Evolutionary conservation across 2,113 vertebrate genomes (phyloP), one percentile per base, ranked within the genome.

Genomic region (Phalacrocorax pelagicus): DNA sequence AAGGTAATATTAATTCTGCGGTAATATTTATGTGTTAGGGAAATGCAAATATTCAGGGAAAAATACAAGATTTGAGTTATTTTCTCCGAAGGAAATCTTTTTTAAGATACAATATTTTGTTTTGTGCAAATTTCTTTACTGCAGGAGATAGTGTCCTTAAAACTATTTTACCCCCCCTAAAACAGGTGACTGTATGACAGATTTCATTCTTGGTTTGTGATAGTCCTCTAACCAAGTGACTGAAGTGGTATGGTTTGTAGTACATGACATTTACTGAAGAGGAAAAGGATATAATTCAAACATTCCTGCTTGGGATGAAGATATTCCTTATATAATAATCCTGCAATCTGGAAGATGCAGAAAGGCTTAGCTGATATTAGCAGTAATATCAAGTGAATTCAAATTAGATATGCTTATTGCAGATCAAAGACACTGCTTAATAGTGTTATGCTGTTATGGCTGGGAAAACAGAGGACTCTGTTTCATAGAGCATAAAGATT

Each of bases 351-450:
- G 63, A 81, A 58, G 67, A 79, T 87, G 27, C 29, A 93, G 75
- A 66, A 90, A 91, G 38, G 20, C 23, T 81, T 47, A 81, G 67
- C n/a, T 73, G 62, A 38, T 74, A 91, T 27, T 47, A 78, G 46
- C 36, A 77, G 78, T 49, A 86, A 84, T 58, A 96, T 58, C 66
- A 95, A 96, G 78, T 89, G 89, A 95, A 97, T 95, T 95, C 47
- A 90, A 96, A 94, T 96, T 91, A 94, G 86, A 77, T 66, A 70
- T 86, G 66, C 78, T 94, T 92, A 92, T 91, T 94, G 69, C 58
- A 75, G 86, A 94, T 95, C 84, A 97, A 97, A 96, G 51, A 66
- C 66, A 32, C 32, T 73, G 42, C 59, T 96, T 95, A 91, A 85
- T 58, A 85, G 47, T 54, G 26, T 63, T 24, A 23, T 10, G 44